These are phyloP conservation scores for Drosophila testacea DNA, from an alignment of 2,888 invertebrate genomes.

Conservation along the genomic window DNA sequence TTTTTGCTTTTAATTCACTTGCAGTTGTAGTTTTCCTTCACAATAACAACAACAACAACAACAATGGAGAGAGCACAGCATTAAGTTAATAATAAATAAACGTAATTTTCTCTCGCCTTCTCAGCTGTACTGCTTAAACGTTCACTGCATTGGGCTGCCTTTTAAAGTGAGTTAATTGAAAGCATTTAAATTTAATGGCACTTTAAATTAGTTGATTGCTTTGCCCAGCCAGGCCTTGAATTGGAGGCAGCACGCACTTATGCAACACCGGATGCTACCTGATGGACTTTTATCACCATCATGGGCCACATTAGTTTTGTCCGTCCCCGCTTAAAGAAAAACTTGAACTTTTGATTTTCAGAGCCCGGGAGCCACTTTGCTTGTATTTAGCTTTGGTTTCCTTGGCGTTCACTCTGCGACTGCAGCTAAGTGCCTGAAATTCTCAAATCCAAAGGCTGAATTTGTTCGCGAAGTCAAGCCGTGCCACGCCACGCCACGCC, in stretches of 20 bases:
- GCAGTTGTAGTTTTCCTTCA: conserved; percentile 56
- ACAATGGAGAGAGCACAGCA: conserved; percentile 49
- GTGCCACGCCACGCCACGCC: conserved; percentile 9
- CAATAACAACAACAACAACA: conserved; percentile 39
- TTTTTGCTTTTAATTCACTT: conserved; percentile 76
- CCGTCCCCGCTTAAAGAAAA: conserved; percentile 6
- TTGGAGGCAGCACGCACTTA: conserved; percentile 38
- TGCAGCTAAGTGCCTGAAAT: conserved; percentile 65
- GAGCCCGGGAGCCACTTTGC: conserved; percentile 18
- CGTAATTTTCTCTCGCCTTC: conserved; percentile 67
- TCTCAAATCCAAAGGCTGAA: conserved; percentile 57
- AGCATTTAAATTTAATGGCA: conserved; percentile 78
- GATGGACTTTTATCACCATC: not conserved
- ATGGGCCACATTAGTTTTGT: conserved; percentile 14
- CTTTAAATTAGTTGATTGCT: conserved; percentile 75
- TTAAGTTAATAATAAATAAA: conserved; percentile 76
- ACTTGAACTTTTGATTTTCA: conserved; percentile 13
- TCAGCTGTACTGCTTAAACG: conserved; percentile 22
- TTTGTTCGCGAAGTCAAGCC: conserved; percentile 15
- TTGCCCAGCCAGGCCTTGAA: conserved; percentile 25
- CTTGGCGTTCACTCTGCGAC: conserved; percentile 75
- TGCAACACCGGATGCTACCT: conserved; percentile 44
- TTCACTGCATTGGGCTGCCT: conserved; percentile 28
- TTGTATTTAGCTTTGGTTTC: conserved; percentile 58
- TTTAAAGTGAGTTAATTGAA: conserved; percentile 77